Evolutionary conservation across 2,888 invertebrate species (phyloP).

Genomic region (Pegoplata infirma): DNA sequence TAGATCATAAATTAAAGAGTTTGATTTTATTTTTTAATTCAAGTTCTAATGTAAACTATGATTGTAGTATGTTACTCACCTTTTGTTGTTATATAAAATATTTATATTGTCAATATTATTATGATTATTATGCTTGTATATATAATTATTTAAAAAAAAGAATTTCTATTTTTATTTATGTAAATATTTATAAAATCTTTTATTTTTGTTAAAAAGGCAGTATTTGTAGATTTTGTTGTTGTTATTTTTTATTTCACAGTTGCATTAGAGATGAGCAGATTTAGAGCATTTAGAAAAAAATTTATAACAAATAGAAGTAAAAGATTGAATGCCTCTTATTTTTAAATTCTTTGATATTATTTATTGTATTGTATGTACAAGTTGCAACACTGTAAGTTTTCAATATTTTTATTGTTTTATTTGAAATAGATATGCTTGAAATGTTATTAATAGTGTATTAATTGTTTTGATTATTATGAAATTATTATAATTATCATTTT

Average conservation of each 20-base stretch:
- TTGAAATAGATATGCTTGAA: background rate
- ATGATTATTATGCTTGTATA: constrained; percentile 29
- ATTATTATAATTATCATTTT: background rate
- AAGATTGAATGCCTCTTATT: background rate
- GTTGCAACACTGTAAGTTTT: background rate
- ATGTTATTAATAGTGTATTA: no score
- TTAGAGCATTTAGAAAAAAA: background rate
- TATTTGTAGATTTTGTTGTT: constrained; percentile 8
- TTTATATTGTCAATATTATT: constrained; percentile 53
- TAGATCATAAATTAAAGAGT: no score
- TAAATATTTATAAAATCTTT: background rate
- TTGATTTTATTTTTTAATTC: no score
- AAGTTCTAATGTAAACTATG: no score
- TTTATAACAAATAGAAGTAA: background rate
- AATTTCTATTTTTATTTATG: constrained; percentile 2
- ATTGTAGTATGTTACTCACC: constrained; percentile 35
- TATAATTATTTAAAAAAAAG: constrained; percentile 7
- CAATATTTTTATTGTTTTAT: background rate
- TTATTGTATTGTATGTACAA: background rate
- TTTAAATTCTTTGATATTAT: no score
- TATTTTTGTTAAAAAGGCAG: constrained; percentile 17
- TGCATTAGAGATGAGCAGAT: background rate
- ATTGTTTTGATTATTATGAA: constrained; percentile 34
- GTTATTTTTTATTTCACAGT: background rate
- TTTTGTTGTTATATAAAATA: constrained; percentile 49